Conservation (phyloP, 2,888 invertebrate species). For the Drosophila stalkeri region DNA sequence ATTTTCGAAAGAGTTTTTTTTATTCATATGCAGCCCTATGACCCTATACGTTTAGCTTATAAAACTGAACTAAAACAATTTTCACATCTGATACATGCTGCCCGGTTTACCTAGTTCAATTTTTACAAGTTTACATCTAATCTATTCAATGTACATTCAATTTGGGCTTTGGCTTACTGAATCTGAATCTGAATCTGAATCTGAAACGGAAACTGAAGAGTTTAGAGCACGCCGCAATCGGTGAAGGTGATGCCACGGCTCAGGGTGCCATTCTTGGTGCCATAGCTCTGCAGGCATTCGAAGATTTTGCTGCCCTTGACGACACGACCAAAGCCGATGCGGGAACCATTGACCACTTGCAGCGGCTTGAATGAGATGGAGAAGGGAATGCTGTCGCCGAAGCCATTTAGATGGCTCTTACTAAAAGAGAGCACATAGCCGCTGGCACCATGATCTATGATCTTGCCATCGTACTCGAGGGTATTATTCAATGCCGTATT, state of each 20-base stretch:
- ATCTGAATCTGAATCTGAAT: too few relatives aligned
- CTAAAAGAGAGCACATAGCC: conserved; percentile 65
- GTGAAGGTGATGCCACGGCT: conserved; percentile 65
- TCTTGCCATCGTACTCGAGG: conserved; percentile 65
- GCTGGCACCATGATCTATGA: conserved; percentile 61
- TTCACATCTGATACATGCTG: not conserved
- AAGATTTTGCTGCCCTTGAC: conserved; percentile 71
- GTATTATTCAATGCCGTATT: conserved; percentile 33
- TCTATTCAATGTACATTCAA: conserved; percentile 3
- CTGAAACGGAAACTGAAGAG: not conserved
- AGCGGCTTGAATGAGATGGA: conserved; percentile 79
- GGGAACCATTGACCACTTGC: conserved; percentile 67
- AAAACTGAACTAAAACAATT: not conserved
- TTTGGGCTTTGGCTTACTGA: conserved; percentile 11
- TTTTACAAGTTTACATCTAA: not conserved
- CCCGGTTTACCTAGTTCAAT: not conserved
- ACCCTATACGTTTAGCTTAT: not conserved
- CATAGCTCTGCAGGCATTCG: conserved; percentile 71
- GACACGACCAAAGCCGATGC: conserved; percentile 78
- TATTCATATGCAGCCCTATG: not conserved
- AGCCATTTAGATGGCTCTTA: conserved; percentile 56
- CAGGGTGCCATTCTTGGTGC: conserved; percentile 80
- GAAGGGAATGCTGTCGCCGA: conserved; percentile 59
- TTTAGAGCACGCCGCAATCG: conserved; percentile 69
- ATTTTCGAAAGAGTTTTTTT: conserved; percentile 16